Base-by-base conservation (phyloP, 2,797 vertebrate species). In the Lates japonicus region DNA sequence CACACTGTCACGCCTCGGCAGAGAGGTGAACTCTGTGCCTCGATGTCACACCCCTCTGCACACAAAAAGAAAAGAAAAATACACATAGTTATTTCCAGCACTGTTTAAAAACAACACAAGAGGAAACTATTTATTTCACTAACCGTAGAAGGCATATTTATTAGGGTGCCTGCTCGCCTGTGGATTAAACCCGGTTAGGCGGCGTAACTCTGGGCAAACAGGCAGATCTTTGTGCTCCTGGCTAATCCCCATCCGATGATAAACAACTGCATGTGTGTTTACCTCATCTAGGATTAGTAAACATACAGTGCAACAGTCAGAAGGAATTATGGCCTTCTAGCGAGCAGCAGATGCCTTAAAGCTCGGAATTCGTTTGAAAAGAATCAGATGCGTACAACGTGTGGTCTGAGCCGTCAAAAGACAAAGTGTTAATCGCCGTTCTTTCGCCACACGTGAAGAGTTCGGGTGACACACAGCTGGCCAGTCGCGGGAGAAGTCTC, bases 41-140 rank as follows among this genome's bases (percentile, higher is more conserved):
- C 98, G 61, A 99, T 97, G 92, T 99, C 98, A n/a, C n/a, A n/a
- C 93, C 99, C 97, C 80, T 99, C 98, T 98, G 91, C 20, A 63
- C 7, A 19, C 14, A 20, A 48, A 61, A 35, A 44, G 14, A 52
- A 70, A n/a, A n/a, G n/a, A n/a, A n/a, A n/a, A 65, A 83, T 13
- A 81, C 41, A 73, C 51, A 16, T 1, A 33, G 70, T 82, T 84
- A 74, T 19, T 3, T 74, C 65, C 0, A 20, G 68, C 16, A 2
- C 39, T 42, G 51, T 25, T 55, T 3, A 29, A 70, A 73, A 85
- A 77, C 70, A 31, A 51, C 82, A n/a, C 20, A 46, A 70, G 8
- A 69, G 58, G 25, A 58, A 68, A 75, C 25, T 62, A 72, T 88
- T 86, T 77, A 83, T 71, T 86, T 82, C n/a, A 41, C 61, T 17